Conservation (phyloP, 2,113 vertebrate genomes). For the Puma concolor region DNA sequence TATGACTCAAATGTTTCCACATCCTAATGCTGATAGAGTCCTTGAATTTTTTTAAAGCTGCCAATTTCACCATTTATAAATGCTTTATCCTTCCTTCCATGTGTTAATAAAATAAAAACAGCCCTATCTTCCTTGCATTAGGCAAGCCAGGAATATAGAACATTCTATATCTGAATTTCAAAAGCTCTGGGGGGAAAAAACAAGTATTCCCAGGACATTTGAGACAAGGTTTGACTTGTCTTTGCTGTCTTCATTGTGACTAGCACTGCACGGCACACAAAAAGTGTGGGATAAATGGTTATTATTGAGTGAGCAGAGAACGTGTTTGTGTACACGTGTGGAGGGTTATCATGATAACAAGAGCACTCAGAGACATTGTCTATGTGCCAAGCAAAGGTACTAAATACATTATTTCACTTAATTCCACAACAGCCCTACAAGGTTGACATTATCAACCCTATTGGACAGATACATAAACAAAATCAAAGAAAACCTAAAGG, state of each 20-base stretch:
- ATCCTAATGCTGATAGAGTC: constrained; percentile 60
- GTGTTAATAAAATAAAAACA: constrained; percentile 54
- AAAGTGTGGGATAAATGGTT: background rate
- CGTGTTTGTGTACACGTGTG: background rate
- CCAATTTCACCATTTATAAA: constrained; percentile 74
- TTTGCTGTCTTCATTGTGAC: background rate
- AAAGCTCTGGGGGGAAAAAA: background rate
- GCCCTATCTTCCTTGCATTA: background rate
- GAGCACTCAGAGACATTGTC: background rate
- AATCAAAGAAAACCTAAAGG: background rate
- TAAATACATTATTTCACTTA: background rate
- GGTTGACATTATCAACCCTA: background rate
- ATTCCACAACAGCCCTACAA: background rate
- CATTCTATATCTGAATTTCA: background rate
- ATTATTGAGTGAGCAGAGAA: background rate
- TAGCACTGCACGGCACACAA: background rate
- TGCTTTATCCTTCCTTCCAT: constrained; percentile 56
- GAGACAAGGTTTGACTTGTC: background rate
- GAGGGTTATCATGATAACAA: background rate
- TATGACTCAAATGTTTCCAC: constrained; percentile 78
- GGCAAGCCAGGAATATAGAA: constrained; percentile 5
- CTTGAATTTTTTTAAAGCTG: constrained; percentile 63
- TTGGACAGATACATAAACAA: background rate
- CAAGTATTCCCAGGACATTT: background rate
- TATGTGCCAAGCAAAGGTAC: background rate